Evolutionary conservation across 2,797 vertebrate genomes (phyloP), one percentile per base, ranked within the genome.

Genomic region (Rhabdomys pumilio): DNA sequence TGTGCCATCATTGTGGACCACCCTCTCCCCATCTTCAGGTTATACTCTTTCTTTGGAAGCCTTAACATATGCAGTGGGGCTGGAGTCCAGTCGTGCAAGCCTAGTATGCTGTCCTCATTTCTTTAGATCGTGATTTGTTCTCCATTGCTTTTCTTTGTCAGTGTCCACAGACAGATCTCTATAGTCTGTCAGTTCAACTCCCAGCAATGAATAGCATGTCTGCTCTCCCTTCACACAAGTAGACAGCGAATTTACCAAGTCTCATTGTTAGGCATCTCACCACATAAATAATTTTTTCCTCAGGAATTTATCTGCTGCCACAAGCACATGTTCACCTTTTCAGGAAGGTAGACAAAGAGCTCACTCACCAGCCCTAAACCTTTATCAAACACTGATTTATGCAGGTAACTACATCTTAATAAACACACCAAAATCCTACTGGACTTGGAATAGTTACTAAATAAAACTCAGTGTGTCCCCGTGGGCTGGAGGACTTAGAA

Each of bases 221-320:
- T 80, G 9, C 47, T 88, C 57, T 90, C 94, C 93, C 53, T 90
- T 97, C 93, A 95, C 91, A 59, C 41, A 24, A 72, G 84, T 80
- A 84, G 93, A 55, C 20, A 80, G 34, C 41, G 24, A 26, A 91
- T 9, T 24, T 85, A 59, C 29, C 2, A 75, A 4, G 84, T 92
- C 97, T 97, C 97, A 97, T 95, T 95, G 94, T 89, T 75, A 89
- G 93, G 94, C 95, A 83, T 90, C 79, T 97, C 95, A 38, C 85
- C 47, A 34, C 0, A 0, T 73, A 84, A 96, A 53, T 3, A 59
- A 97, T 97, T 97, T 95, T 86, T 98, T 97, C 88, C 87, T 38
- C 82, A 77, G 93, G 31, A 97, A 29, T 83, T 96, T 96, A 89
- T 94, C 75, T 53, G 93, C 34, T 93, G 81, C 88, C 85, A 90